These are phyloP conservation scores for Leptoteleia sp. DNA, from an alignment of 1,140 invertebrate genomes.

Conservation along the genomic window DNA sequence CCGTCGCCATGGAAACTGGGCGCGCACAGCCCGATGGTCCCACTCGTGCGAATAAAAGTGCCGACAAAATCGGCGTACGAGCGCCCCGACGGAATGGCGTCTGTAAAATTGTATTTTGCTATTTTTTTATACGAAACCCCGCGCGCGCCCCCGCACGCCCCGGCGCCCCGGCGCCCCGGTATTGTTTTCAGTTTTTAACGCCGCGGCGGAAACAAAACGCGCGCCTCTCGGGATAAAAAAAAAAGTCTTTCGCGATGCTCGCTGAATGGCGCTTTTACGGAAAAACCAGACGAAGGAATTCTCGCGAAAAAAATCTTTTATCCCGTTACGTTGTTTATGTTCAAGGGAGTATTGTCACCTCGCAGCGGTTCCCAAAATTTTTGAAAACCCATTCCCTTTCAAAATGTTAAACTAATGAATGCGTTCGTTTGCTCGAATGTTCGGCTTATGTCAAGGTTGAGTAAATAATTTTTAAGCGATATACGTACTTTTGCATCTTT, in stretches of 20 bases:
- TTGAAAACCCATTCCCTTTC: conserved; percentile 11
- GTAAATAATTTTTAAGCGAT: no score
- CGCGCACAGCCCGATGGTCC: conserved; percentile 45
- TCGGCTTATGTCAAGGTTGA: no score
- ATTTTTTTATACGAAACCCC: no score
- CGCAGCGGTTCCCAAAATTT: neutral
- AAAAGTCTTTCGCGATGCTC: conserved; percentile 34
- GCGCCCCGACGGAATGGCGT: conserved; percentile 72
- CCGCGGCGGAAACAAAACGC: conserved; percentile 32
- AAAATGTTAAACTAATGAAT: no score
- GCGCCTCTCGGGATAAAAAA: conserved; percentile 38
- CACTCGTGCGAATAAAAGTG: conserved; percentile 59
- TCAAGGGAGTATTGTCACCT: conserved; percentile 30
- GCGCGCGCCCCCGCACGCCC: no score
- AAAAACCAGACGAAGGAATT: conserved; percentile 42
- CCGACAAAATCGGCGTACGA: conserved; percentile 55
- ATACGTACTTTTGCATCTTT: no score
- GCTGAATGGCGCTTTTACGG: conserved; percentile 34
- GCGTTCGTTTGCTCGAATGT: no score
- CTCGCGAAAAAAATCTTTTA: conserved; percentile 48
- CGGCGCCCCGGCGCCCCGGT: conserved; percentile 16
- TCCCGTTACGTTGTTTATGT: conserved; percentile 38
- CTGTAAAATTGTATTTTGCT: conserved; percentile 73
- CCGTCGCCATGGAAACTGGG: conserved; percentile 74
- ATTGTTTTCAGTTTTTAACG: conserved; percentile 51